Base-by-base conservation (phyloP, 1,140 invertebrate species). In the Nylanderia fulva region DNA sequence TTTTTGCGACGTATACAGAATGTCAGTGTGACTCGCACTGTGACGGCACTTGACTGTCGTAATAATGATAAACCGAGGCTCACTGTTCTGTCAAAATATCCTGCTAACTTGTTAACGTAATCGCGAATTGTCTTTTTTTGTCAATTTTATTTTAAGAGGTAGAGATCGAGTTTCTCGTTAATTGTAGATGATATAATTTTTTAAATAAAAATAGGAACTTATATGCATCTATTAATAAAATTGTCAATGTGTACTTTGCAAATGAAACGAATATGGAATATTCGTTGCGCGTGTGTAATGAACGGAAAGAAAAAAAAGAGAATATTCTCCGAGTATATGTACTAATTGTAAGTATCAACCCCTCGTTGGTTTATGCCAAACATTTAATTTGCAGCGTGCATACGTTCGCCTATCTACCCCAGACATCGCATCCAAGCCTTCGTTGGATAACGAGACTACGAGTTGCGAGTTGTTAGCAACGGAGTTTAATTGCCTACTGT, bases 351-450 rank as follows among this genome's bases (percentile, higher is more conserved):
- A 82, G 77, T 72, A 82, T 82, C 77, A 82, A 82, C 77, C 77
- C 77, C 77, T 82, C 77, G 77, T 82, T 82, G 77, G 77, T 82
- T 82, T 72, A 82, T 72, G 77, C 77, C 77, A 82, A 82, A 82
- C 77, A 82, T 82, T 82, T 82, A 82, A 82, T 82, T 82, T 82
- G 77, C 58, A 27, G 66, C 77, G 66, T 72, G 77, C 77, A 82
- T 82, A 82, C 66, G 77, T 72, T 82, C 66, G 77, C 52, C 66
- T 82, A 82, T 82, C 77, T 82, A 82, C 77, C 77, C 77, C 66
- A 82, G 77, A 82, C 77, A 82, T 82, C 77, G 77, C 77, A 66
- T 27, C 36, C 77, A 52, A 72, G 52, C 66, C 18, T 79, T 54
- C 66, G 77, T 82, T 82, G 66, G 54, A 24, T 82, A 82, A 82